phyloP scores from a whole-genome alignment of 2,888 invertebrate genomes.

The Euphydryas editha region DNA sequence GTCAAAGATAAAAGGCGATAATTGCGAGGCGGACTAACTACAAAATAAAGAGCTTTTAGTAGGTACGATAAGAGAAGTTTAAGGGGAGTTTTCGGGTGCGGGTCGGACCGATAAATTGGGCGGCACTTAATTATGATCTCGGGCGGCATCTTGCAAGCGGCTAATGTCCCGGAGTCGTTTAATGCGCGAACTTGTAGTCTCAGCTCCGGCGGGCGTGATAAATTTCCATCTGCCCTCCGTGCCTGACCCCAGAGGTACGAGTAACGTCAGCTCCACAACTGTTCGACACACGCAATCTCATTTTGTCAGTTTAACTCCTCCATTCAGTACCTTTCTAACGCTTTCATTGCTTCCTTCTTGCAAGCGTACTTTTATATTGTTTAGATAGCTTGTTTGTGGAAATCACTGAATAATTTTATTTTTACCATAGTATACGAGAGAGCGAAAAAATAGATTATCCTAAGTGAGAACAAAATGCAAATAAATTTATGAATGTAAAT shows the following conservation, averaged over 20 bases:
- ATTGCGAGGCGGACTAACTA: conserved; percentile 74
- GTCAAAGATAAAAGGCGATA: conserved; percentile 72
- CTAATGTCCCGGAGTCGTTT: conserved; percentile 83
- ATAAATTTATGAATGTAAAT: conserved; percentile 12
- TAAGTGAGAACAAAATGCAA: background rate
- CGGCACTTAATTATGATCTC: conserved; percentile 84
- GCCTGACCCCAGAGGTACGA: conserved; percentile 51
- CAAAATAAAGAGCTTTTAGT: conserved; percentile 81
- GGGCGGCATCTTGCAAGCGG: conserved; percentile 83
- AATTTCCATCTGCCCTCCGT: conserved; percentile 76
- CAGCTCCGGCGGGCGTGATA: conserved; percentile 79
- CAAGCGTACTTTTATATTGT: background rate
- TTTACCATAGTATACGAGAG: background rate
- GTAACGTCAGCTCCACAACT: conserved; percentile 43
- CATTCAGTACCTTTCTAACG: conserved; percentile 9
- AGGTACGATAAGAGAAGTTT: conserved; percentile 81
- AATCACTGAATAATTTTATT: too few species aligned
- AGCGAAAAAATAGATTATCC: background rate
- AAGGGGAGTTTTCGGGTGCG: conserved; percentile 77
- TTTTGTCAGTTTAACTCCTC: conserved; percentile 41
- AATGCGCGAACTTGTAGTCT: conserved; percentile 83
- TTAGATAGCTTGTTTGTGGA: background rate
- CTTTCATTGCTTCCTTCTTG: background rate
- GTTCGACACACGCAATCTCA: conserved; percentile 33
- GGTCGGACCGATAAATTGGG: conserved; percentile 83